These are phyloP conservation scores for Oxygymnocypris stewartii DNA, from an alignment of 2,113 vertebrate genomes.

Conservation along the genomic window DNA sequence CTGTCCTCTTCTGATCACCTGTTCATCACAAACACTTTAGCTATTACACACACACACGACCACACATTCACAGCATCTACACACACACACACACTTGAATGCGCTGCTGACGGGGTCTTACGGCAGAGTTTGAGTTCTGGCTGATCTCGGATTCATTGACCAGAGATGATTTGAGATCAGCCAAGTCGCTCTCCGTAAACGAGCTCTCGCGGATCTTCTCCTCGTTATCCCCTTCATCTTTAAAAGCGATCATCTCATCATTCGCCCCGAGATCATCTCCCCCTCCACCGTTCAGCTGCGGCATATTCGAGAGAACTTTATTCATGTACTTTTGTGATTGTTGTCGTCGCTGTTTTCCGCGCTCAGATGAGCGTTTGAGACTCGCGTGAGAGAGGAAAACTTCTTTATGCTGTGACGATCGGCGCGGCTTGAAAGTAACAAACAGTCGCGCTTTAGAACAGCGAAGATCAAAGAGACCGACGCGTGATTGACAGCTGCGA, in stretches of 20 bases:
- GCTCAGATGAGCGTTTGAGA: slow-evolving; percentile 14
- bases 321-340: neutral
- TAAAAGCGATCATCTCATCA: slow-evolving; percentile 96
- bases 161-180: slow-evolving; percentile 94
- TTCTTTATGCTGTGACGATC: slow-evolving; percentile 63
- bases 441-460: slow-evolving; percentile 75
- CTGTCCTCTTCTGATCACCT: slow-evolving; percentile 85
- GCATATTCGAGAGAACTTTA: slow-evolving; percentile 75
- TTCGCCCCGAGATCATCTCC: slow-evolving; percentile 95
- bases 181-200: slow-evolving; percentile 91
- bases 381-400: slow-evolving; percentile 42
- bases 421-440: slow-evolving; percentile 66
- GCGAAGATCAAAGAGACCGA: slow-evolving; percentile 87
- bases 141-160: slow-evolving; percentile 92
- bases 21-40: slow-evolving; percentile 53
- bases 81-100: neutral
- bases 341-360: neutral
- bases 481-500: slow-evolving; percentile 83
- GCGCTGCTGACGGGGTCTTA: slow-evolving; percentile 54
- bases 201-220: slow-evolving; percentile 90
- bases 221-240: slow-evolving; percentile 96
- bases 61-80: slow-evolving; percentile 6
- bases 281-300: slow-evolving; percentile 87
- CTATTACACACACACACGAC: neutral
- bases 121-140: slow-evolving; percentile 71